Conservation (phyloP, 2,113 vertebrate genomes). For the Neogobius melanostomus region DNA sequence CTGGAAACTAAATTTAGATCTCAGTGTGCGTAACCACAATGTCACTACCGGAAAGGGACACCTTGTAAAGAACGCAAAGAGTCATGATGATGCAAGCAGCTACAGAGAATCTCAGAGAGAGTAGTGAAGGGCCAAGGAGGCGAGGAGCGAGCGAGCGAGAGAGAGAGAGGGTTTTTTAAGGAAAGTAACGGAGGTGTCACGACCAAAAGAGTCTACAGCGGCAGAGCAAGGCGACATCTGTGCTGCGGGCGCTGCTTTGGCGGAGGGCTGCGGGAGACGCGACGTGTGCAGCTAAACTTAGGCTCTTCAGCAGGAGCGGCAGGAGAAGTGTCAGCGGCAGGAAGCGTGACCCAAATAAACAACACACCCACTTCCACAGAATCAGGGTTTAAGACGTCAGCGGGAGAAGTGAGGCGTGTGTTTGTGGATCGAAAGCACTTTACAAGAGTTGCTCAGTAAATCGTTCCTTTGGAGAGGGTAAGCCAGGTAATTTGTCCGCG, state of each 20-base stretch:
- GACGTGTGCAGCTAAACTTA: constrained; percentile 25
- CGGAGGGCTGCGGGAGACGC: constrained; percentile 14
- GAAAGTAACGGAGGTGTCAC: not conserved
- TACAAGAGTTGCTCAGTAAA: too few relatives aligned
- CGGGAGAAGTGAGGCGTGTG: too few relatives aligned
- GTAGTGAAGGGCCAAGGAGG: not conserved
- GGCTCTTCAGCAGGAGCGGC: constrained; percentile 14
- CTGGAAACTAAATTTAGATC: too few relatives aligned
- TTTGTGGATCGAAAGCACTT: too few relatives aligned
- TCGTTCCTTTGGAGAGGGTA: too few relatives aligned
- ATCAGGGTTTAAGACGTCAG: not conserved
- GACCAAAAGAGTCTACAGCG: not conserved
- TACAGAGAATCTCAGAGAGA: not conserved
- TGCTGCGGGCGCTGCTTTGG: constrained; percentile 7
- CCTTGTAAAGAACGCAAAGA: too few relatives aligned
- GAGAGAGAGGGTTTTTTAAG: not conserved
- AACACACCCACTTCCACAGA: not conserved
- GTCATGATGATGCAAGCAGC: not conserved
- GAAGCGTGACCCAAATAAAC: constrained; percentile 33
- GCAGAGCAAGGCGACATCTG: not conserved
- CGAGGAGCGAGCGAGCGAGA: not conserved
- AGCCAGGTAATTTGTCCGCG: too few relatives aligned
- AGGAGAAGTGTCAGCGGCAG: constrained; percentile 24
- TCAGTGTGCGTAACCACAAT: too few relatives aligned
- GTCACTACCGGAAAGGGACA: too few relatives aligned